Percentiles rank a stretch among this genome's conserved stretches.
phyloP scores from a whole-genome alignment of 1,140 invertebrate genomes.

The Tetramorium simillimum region DNA sequence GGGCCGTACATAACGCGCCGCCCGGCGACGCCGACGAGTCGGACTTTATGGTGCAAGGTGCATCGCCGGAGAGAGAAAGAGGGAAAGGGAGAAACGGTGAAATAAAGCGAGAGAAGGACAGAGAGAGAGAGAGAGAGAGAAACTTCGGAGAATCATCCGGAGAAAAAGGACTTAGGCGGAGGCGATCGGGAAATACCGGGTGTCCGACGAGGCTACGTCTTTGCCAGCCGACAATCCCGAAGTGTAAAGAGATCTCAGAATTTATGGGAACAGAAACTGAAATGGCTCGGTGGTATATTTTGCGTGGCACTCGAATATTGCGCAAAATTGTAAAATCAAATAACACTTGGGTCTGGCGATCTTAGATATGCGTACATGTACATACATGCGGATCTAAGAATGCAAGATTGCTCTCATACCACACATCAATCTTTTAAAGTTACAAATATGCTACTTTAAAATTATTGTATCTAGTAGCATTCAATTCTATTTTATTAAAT shows the following conservation, averaged over 20 bases:
- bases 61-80: slow-evolving; percentile 52
- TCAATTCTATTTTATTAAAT: neutral
- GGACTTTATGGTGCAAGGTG: slow-evolving; percentile 75
- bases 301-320: neutral
- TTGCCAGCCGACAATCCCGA: neutral
- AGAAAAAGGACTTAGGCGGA: slow-evolving; percentile 60
- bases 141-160: slow-evolving; percentile 67
- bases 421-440: neutral
- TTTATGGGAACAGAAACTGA: neutral
- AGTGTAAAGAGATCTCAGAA: neutral
- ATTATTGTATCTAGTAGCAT: neutral
- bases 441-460: neutral
- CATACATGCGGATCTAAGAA: neutral
- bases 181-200: slow-evolving; percentile 46
- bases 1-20: slow-evolving; percentile 61
- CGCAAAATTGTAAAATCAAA: neutral
- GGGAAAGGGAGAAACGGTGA: slow-evolving; percentile 25
- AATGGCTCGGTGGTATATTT: neutral
- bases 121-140: slow-evolving; percentile 25
- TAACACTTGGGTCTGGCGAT: neutral
- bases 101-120: neutral
- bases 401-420: neutral
- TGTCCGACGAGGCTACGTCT: neutral
- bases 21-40: slow-evolving; percentile 58
- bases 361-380: neutral